Conservation (phyloP, 1,140 invertebrate species). For the Drosophila ogumai region DNA sequence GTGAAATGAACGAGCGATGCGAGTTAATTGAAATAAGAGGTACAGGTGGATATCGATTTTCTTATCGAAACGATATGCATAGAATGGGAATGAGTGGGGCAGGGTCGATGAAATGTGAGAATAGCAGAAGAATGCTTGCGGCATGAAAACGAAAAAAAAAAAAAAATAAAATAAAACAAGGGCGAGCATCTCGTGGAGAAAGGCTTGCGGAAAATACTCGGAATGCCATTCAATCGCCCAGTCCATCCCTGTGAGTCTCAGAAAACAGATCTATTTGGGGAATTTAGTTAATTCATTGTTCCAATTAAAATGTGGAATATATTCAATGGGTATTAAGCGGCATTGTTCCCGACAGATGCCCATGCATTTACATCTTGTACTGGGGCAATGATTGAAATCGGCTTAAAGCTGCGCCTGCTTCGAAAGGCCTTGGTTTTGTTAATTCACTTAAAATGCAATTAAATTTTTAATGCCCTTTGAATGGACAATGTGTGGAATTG, state of each 20-base stretch:
- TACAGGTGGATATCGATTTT: slow-evolving; percentile 15
- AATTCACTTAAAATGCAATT: slow-evolving; percentile 45
- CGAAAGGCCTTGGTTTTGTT: slow-evolving; percentile 14
- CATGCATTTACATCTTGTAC: neutral
- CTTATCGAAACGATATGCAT: neutral
- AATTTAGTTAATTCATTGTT: neutral
- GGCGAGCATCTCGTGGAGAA: neutral
- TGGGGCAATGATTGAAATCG: slow-evolving; percentile 11
- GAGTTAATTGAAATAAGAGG: slow-evolving; percentile 19
- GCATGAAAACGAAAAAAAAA: neutral
- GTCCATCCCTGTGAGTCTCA: neutral
- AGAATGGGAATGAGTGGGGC: neutral
- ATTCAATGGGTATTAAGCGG: neutral
- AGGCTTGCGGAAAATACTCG: neutral
- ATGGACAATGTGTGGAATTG: slow-evolving; percentile 38
- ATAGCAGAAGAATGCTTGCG: slow-evolving; percentile 1
- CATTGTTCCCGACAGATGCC: neutral
- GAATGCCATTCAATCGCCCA: neutral
- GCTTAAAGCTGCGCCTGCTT: slow-evolving; percentile 23
- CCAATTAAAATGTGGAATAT: slow-evolving; percentile 1
- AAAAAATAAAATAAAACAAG: slow-evolving; percentile 13
- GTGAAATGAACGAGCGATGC: slow-evolving; percentile 22
- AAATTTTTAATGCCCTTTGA: slow-evolving; percentile 39
- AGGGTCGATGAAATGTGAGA: neutral
- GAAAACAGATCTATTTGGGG: neutral